Conservation (phyloP, 2,888 invertebrate species). For the Nymphalis polychloros region DNA sequence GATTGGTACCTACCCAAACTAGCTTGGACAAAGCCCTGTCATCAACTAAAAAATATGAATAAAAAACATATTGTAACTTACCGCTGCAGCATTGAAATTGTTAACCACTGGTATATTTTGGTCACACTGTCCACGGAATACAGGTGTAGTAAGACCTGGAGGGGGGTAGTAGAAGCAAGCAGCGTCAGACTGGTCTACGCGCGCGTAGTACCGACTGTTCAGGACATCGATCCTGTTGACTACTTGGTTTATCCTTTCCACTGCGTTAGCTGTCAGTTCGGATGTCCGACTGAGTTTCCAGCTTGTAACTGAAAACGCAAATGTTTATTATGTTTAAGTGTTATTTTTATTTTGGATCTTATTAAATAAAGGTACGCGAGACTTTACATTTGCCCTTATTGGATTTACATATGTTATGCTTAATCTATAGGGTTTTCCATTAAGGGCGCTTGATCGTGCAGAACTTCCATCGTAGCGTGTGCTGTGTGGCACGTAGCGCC, state of each 20-base stretch:
- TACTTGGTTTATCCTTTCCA: conserved; percentile 38
- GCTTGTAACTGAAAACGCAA: conserved; percentile 42
- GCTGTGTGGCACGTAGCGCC: too few relatives aligned
- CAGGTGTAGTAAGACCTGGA: conserved; percentile 37
- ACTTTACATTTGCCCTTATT: too few relatives aligned
- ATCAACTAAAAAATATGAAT: too few relatives aligned
- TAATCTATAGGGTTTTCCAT: too few relatives aligned
- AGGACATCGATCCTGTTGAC: conserved; percentile 43
- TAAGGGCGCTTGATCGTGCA: too few relatives aligned
- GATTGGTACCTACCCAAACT: too few relatives aligned
- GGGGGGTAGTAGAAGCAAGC: conserved; percentile 49
- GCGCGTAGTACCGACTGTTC: conserved; percentile 41
- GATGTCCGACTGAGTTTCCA: conserved; percentile 47
- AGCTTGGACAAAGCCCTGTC: too few relatives aligned
- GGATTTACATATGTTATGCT: too few relatives aligned
- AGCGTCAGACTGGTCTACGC: conserved; percentile 40
- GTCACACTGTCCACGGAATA: conserved; percentile 53
- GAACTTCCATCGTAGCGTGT: too few relatives aligned
- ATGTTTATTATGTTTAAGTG: too few relatives aligned
- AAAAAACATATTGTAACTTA: conserved; percentile 10
- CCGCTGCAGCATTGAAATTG: conserved; percentile 43
- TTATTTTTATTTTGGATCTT: background rate
- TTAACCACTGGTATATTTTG: conserved; percentile 45
- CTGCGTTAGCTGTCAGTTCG: conserved; percentile 34
- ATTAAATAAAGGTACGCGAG: background rate